phyloP scores from a whole-genome alignment of 2,113 vertebrate species.

The Dinomys branickii region DNA sequence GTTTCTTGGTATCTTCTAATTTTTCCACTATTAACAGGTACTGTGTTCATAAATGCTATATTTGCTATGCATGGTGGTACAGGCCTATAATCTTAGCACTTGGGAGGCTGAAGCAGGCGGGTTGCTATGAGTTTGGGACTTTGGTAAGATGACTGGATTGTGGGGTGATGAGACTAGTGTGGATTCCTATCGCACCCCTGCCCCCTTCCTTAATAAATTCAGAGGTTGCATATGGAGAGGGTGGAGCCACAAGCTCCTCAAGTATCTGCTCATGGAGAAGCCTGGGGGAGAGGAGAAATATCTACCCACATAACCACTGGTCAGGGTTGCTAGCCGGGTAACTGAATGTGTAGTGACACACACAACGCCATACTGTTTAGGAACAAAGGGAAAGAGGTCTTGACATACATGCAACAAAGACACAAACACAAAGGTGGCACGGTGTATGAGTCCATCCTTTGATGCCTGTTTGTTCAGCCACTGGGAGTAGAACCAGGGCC shows the following conservation, averaged over 20 bases:
- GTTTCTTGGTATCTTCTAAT: constrained; percentile 6
- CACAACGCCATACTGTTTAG: neutral
- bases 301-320: neutral
- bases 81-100: neutral
- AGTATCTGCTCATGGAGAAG: neutral
- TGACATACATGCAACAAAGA: neutral
- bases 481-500: neutral
- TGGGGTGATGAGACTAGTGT: neutral
- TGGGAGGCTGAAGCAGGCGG: neutral
- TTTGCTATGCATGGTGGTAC: neutral
- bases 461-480: neutral
- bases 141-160: neutral
- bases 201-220: neutral
- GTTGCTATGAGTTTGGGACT: neutral
- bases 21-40: neutral
- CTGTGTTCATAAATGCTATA: neutral
- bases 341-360: neutral
- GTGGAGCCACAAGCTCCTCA: too few species aligned
- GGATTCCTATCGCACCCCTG: neutral
- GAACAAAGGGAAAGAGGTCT: neutral
- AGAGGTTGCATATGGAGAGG: neutral
- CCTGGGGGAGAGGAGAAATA: neutral
- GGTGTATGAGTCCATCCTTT: neutral
- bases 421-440: neutral
- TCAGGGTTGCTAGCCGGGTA: neutral